Conservation (phyloP, 2,888 invertebrate genomes). For the Trachelus iudaicus region DNA sequence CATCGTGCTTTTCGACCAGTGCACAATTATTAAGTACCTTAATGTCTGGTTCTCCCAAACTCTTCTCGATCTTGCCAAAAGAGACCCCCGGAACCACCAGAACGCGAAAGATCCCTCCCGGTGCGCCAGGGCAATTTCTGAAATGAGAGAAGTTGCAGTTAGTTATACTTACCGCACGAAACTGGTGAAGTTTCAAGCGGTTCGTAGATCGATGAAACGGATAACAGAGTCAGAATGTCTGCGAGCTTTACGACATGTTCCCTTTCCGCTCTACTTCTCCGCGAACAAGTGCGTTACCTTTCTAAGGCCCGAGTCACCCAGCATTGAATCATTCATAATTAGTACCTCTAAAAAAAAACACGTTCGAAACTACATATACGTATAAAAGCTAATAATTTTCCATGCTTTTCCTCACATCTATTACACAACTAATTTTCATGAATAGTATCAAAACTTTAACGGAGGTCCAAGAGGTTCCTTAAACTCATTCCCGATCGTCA, state of each 20-base stretch:
- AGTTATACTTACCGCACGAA: not conserved
- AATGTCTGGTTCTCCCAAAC: constrained; percentile 26
- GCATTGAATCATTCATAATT: not conserved
- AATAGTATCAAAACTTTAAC: not conserved
- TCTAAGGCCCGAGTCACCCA: not conserved
- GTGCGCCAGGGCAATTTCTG: not conserved
- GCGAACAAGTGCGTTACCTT: not conserved
- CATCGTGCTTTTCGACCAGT: constrained; percentile 51
- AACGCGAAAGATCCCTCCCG: not conserved
- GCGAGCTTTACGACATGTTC: not conserved
- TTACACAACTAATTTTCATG: not conserved
- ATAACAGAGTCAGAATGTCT: not conserved
- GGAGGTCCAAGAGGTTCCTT: not conserved
- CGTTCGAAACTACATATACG: not conserved
- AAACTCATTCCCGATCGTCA: not conserved
- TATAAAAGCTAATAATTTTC: not conserved
- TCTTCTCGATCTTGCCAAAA: not conserved
- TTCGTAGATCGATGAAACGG: not conserved
- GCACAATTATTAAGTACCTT: constrained; percentile 59
- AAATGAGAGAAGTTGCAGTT: not conserved
- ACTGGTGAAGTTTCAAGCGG: not conserved
- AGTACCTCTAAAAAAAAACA: not conserved
- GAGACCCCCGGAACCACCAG: not conserved
- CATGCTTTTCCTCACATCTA: not conserved
- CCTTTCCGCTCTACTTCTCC: not conserved